Base-by-base conservation (phyloP, 2,113 vertebrate genomes). In the Nicator chloris region DNA sequence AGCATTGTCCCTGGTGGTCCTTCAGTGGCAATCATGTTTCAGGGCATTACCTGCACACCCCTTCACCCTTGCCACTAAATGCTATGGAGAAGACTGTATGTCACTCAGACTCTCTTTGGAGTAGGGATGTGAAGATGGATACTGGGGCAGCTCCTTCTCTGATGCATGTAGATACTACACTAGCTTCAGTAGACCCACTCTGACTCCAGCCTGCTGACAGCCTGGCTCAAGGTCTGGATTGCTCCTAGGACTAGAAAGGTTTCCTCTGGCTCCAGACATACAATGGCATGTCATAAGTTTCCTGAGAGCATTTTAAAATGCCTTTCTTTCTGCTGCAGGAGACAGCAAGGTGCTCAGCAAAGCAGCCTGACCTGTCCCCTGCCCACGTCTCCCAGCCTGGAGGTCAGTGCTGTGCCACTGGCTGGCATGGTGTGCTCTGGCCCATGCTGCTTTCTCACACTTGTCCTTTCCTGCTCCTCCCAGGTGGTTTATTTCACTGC, bases 401-500 rank as follows among this genome's bases (percentile, higher is more conserved):
- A 69, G 60, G 13, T 28, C 4, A 9, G 42, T 37, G 65, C 60
- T 6, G 27, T 64, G 76, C 56, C 49, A 0, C 47, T 0, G 0
- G 11, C n/a, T 5, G 0, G 24, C 1, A 0, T 50, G 19, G 7
- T 13, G 37, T 50, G 33, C 51, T 50, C 23, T 65, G 57, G 15
- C 16, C 75, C 0, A 0, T 4, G 13, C n/a, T 47, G 40, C 17
- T 88, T 2, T 2, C 82, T 96, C 47, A 95, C 1, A 1, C 21
- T 50, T 84, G 19, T 82, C 13, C 47, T 21, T 86, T 90, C 20
- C 1, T 66, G 81, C 60, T 91, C 44, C 39, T 90, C 15, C 5
- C 86, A 99, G 99, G 99, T 99, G 96, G 99, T 99, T 28, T 99
- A 99, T 91, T 98, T 99, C 96, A 99, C 99, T 0, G 99, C 99